A percentile compares a stretch with the other conserved stretches of the same genome.
phyloP scores from a whole-genome alignment of 2,888 invertebrate species.

The Onthophagus sagittarius region DNA sequence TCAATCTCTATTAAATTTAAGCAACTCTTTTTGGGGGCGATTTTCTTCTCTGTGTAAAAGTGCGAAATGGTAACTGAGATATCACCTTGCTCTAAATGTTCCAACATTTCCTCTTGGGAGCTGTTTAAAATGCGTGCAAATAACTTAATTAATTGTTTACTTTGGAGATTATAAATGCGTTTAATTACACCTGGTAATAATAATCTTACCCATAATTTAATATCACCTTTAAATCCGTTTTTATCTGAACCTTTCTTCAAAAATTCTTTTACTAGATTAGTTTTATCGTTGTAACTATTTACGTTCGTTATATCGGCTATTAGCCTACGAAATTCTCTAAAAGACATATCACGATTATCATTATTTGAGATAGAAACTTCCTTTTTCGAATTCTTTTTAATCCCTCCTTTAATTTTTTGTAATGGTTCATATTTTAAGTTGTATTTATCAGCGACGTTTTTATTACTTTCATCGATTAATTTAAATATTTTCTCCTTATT shows the following conservation, averaged over 20 bases:
- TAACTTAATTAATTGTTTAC: conserved; percentile 84
- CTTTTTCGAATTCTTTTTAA: background rate
- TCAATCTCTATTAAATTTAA: conserved; percentile 76
- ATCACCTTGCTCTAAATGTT: conserved; percentile 85
- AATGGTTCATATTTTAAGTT: conserved; percentile 40
- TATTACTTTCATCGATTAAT: conserved; percentile 61
- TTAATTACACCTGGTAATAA: conserved; percentile 79
- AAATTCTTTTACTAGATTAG: conserved; percentile 64
- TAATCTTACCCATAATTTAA: conserved; percentile 75
- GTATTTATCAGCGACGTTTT: conserved; percentile 53
- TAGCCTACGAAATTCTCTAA: conserved; percentile 71
- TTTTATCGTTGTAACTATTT: conserved; percentile 79
- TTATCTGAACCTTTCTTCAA: conserved; percentile 60
- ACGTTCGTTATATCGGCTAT: conserved; percentile 75
- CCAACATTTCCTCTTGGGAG: conserved; percentile 76
- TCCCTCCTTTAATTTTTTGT: conserved; percentile 7
- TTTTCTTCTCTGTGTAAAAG: conserved; percentile 66
- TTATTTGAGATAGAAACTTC: background rate
- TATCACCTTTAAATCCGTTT: conserved; percentile 70
- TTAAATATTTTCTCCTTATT: conserved; percentile 63
- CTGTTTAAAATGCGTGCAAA: conserved; percentile 76
- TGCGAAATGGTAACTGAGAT: conserved; percentile 79
- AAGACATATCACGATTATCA: conserved; percentile 61
- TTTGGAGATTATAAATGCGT: conserved; percentile 87
- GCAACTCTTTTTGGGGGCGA: conserved; percentile 56